These are phyloP conservation scores for Antechinus stuartii DNA, from an alignment of 2,113 vertebrate species.

Conservation along the genomic window DNA sequence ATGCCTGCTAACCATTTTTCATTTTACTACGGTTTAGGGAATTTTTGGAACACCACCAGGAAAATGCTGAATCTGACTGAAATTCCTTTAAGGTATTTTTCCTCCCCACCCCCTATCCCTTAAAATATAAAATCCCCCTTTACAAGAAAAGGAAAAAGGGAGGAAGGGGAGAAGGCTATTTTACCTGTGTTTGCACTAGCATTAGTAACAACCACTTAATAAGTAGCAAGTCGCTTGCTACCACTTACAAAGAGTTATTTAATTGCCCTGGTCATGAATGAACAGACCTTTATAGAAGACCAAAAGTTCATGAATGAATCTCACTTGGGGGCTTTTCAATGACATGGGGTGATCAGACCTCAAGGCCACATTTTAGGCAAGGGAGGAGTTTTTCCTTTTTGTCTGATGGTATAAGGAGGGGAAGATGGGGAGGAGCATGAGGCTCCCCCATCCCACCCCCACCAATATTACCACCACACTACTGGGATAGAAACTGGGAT, in stretches of 20 bases:
- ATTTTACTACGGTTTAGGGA: slow-evolving; percentile 71
- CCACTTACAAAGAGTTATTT: slow-evolving; percentile 75
- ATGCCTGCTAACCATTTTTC: slow-evolving; percentile 53
- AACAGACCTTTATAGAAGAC: slow-evolving; percentile 80
- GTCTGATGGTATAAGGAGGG: slow-evolving; percentile 9
- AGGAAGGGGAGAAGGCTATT: neutral
- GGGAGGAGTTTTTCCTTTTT: slow-evolving; percentile 8
- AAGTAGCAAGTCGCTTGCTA: slow-evolving; percentile 62
- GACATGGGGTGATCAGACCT: slow-evolving; percentile 76
- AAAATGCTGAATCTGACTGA: slow-evolving; percentile 71
- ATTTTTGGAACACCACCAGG: slow-evolving; percentile 64
- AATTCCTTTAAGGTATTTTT: slow-evolving; percentile 63
- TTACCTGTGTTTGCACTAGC: slow-evolving; percentile 52
- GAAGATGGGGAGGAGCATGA: neutral
- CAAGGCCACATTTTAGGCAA: slow-evolving; percentile 73
- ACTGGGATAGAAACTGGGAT: neutral
- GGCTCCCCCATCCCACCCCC: neutral
- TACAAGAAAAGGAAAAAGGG: slow-evolving; percentile 37
- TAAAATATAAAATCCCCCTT: slow-evolving; percentile 67
- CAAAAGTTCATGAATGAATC: slow-evolving; percentile 82
- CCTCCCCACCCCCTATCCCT: slow-evolving; percentile 57
- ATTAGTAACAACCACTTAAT: slow-evolving; percentile 68
- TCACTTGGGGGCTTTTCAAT: slow-evolving; percentile 67
- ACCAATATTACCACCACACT: neutral
- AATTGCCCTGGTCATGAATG: slow-evolving; percentile 78